Base-by-base conservation (phyloP, 2,888 invertebrate species). In the Cistogaster globosa region DNA sequence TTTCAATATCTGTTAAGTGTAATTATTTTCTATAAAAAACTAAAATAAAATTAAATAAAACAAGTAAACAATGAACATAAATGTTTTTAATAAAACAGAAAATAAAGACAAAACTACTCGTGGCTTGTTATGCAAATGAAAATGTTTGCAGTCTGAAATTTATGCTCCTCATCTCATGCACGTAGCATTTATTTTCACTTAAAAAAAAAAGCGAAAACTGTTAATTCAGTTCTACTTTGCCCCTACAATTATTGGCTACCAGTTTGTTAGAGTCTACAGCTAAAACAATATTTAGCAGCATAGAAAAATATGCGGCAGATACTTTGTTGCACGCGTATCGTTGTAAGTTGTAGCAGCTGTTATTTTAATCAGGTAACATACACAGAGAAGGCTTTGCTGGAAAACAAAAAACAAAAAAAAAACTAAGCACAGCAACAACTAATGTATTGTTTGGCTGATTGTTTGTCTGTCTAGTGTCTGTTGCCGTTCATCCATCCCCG, bases 61-160 rank as follows among this genome's bases (percentile, higher is more conserved):
- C 45, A 53, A 77, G 68, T 60, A 77, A 69, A 77, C 77, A 77
- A 60, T n/a, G 22, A 38, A 58, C 22, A 60, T 14, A 26, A 69
- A 57, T 57, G 57, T n/a, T 38, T n/a, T 42, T 51, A 77, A 60
- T 36, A 48, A 75, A 65, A 65, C 57, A 18, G 42, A 53, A 32
- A 22, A 69, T 18, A 51, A 51, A 58, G 16, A 16, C 42, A 48
- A 65, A 26, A 38, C 12, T 42, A 12, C 42, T 42, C 12, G 53
- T 71, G n/a, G 65, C 75, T 58, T 32, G 57, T 77, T 86, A 82
- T 84, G 84, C 68, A 79, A 86, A 86, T 86, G 81, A 75, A 86
- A 76, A 76, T 86, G 81, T 82, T 84, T 62, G 79, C 84, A 84
- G 76, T 82, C 71, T 57, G 71, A 75, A 53, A 76, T 75, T 79